Conservation (phyloP, 2,888 invertebrate genomes). For the Augiades crinisus region DNA sequence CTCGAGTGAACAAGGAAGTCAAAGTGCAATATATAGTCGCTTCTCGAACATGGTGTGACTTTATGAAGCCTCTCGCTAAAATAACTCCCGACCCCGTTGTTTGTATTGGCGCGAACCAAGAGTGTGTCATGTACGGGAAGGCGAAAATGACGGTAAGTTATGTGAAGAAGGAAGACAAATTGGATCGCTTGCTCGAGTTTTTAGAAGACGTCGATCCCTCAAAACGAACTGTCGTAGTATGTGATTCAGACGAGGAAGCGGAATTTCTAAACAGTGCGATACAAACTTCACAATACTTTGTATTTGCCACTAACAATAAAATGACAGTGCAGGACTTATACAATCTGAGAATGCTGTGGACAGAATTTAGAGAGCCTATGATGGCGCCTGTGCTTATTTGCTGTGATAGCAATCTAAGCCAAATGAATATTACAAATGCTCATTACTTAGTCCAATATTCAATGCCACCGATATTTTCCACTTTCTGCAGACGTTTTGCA, state of each 20-base stretch:
- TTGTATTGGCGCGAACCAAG: constrained; percentile 86
- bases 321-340: constrained; percentile 65
- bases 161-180: constrained; percentile 63
- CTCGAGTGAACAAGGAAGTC: constrained; percentile 59
- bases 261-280: constrained; percentile 51
- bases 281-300: constrained; percentile 40
- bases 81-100: constrained; percentile 82
- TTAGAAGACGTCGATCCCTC: constrained; percentile 63
- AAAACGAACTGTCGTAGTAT: constrained; percentile 83
- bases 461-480: constrained; percentile 83
- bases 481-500: constrained; percentile 86
- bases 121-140: constrained; percentile 87
- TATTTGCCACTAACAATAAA: constrained; percentile 54
- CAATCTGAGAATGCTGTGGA: constrained; percentile 60
- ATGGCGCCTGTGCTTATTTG: constrained; percentile 82
- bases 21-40: constrained; percentile 82
- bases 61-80: constrained; percentile 78
- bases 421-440: constrained; percentile 84
- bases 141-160: constrained; percentile 61
- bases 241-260: constrained; percentile 81
- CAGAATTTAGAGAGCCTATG: constrained; percentile 58
- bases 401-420: constrained; percentile 84
- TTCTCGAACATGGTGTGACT: constrained; percentile 84
- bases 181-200: constrained; percentile 66
- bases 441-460: constrained; percentile 87